Conservation (phyloP, 2,888 invertebrate genomes). For the Parasteatoda lunata region DNA sequence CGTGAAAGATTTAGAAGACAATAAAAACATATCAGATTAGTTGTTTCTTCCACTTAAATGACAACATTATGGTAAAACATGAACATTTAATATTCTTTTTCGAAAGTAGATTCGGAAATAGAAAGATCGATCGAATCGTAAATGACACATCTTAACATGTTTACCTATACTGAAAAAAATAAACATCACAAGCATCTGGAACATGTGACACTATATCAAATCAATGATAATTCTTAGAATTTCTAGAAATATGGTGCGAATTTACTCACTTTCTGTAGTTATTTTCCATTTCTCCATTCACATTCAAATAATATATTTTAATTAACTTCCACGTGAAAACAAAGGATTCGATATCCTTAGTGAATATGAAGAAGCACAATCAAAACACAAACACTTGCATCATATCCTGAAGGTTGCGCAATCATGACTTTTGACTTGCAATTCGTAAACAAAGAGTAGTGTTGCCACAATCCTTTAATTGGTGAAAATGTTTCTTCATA, state of each 20-base stretch:
- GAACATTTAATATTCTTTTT: too few species aligned
- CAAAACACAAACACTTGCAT: constrained; percentile 67
- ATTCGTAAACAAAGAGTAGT: constrained; percentile 57
- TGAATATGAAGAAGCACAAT: constrained; percentile 25
- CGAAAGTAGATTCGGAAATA: too few species aligned
- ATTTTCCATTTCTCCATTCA: constrained; percentile 61
- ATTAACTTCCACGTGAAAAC: constrained; percentile 57
- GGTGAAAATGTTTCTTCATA: too few species aligned
- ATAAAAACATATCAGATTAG: too few species aligned
- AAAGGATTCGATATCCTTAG: constrained; percentile 43
- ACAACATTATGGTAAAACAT: too few species aligned
- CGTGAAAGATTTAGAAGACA: too few species aligned
- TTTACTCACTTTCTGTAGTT: constrained; percentile 50
- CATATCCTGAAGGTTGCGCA: constrained; percentile 67
- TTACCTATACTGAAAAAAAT: neutral
- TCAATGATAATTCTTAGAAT: constrained; percentile 1
- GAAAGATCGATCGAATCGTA: too few species aligned
- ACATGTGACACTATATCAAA: constrained; percentile 59
- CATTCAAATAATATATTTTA: constrained; percentile 7
- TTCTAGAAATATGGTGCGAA: neutral
- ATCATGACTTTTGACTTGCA: constrained; percentile 42
- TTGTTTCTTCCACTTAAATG: too few species aligned
- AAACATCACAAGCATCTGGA: constrained; percentile 32
- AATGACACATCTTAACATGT: neutral
- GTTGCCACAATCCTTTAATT: constrained; percentile 17